phyloP scores from a whole-genome alignment of 2,797 vertebrate genomes.

The Crocodylus rhombifer region DNA sequence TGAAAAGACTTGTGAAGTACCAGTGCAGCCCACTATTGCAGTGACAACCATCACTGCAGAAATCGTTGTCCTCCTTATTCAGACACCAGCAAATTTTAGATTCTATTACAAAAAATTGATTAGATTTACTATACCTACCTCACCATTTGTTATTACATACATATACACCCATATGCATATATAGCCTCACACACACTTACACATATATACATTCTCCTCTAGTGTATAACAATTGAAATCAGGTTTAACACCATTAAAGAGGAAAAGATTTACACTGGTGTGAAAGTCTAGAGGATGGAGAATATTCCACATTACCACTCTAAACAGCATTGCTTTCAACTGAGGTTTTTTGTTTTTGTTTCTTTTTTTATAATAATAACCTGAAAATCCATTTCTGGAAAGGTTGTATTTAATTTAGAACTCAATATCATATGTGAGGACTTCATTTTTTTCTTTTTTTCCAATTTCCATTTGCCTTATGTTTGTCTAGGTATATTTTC shows the following conservation, averaged over 20 bases:
- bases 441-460: not conserved
- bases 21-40: rapidly evolving
- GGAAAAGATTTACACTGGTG: not conserved
- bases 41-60: not conserved
- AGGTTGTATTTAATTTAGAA: not conserved
- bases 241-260: not conserved
- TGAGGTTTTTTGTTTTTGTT: no score
- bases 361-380: no score
- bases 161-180: rapidly evolving
- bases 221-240: not conserved
- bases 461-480: not conserved
- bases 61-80: not conserved
- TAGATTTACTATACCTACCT: rapidly evolving
- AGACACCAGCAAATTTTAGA: rapidly evolving
- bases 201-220: rapidly evolving
- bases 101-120: rapidly evolving
- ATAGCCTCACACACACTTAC: not conserved
- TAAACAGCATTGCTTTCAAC: no score
- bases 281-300: not conserved
- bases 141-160: not conserved
- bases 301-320: no score
- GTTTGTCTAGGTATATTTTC: not conserved
- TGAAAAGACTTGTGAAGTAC: not conserved
- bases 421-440: not conserved
- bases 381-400: not conserved